Evolutionary conservation across 1,140 invertebrate genomes (phyloP), one percentile per base, ranked within the genome.

Genomic region (Drosophila athabasca): DNA sequence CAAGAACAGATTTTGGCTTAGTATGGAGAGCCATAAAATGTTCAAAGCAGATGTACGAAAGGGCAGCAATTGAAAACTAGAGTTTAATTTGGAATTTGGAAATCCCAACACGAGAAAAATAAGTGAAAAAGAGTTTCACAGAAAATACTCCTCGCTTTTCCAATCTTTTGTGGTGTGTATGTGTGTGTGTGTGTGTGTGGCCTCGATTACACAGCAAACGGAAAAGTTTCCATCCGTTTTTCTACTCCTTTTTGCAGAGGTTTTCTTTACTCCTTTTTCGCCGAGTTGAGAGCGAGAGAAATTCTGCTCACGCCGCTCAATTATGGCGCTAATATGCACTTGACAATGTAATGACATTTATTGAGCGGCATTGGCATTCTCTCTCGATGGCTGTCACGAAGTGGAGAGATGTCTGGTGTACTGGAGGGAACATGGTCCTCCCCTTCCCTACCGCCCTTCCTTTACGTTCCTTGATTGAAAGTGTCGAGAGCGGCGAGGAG

Each of bases 271-370:
- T 45, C 39, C 6, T 11, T 46, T 39, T 13, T 57, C 50, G n/a
- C 41, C 49, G 22, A 22, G 39, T 61, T 19, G 45, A 48, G 9
- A 19, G 29, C 22, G 54, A 76, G 69, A 87, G 54, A 76, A 73
- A 87, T 88, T 76, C 82, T 55, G 66, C 39, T 76, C 81, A 85
- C 81, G 82, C 79, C 78, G 65, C 66, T 80, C 81, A 85, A 85
- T 85, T 85, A 85, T 85, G 83, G 81, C 81, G 75, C 81, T 85
- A 85, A 85, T 85, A 85, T 85, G 81, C 81, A 85, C 81, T 85
- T 85, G 81, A 85, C 81, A 85, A 87, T 85, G 82, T 85, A 85
- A 85, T 85, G 81, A 85, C 81, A 85, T 85, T 85, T 85, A 85
- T 85, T 85, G 82, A 82, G 75, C 74, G 73, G 62, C 61, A 59